Evolutionary conservation across 2,888 invertebrate species (phyloP), one percentile per base, ranked within the genome.

Genomic region (Chrysolina haemoptera): DNA sequence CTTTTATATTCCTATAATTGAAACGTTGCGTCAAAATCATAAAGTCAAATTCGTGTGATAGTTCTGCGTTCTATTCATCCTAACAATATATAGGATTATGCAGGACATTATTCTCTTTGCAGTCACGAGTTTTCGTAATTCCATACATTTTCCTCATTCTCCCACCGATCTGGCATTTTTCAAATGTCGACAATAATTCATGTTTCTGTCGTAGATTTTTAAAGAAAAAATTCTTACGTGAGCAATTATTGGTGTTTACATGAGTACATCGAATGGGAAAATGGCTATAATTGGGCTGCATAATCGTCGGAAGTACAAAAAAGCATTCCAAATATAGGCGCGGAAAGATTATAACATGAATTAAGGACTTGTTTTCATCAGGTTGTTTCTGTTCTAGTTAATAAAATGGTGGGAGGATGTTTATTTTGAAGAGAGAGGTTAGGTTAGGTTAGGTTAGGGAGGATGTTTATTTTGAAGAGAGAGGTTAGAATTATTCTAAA

Each of bases 171-270:
- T 16, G 27, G 43, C 62, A 62, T 73, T 73, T 68, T 69, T 69
- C 18, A 59, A 66, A 73, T 69, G 55, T 62, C 62, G 59, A 71
- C 65, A 59, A 71, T 68, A 68, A 71, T 35, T 71, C 62, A 66
- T 65, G 46, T 22, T 65, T 59, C 66, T 71, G 65, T 62, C 18
- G 55, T 18, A 62, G 18, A 70, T 70, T 75, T 72, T 75, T 68
- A 41, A 18, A 43, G 27, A 62, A 70, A 67, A 69, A 62, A 73
- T 40, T 18, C 16, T 92, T 74, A 75, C 75, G 73, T 73, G 73
- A 40, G 68, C 73, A 70, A 76, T 76, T 76, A 73, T 46, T 76
- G 68, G 50, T 66, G 68, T 71, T 68, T 73, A 68, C 69, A 76
- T 63, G 64, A 43, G 62, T 70, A 70, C 55, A 55, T 70, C 66